Percentiles rank a stretch among this genome's conserved stretches.
Conservation (phyloP, 2,113 vertebrate species). For the Mustela nigripes region DNA sequence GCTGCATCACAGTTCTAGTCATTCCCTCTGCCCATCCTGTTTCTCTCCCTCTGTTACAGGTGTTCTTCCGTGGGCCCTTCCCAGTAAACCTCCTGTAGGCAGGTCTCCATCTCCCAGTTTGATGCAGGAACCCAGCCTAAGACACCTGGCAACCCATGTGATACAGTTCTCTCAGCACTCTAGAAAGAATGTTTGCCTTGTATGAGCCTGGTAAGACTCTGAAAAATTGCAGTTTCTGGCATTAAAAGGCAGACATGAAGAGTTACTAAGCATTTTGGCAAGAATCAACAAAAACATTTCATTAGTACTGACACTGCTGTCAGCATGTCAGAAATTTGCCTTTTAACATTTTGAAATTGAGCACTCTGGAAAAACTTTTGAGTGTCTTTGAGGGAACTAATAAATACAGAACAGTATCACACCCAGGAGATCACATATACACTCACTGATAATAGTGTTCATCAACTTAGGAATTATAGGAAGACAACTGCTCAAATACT, state of each 20-base stretch:
- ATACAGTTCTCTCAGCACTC: conserved; percentile 66
- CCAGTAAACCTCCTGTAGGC: background rate
- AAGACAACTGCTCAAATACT: conserved; percentile 30
- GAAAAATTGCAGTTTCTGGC: conserved; percentile 58
- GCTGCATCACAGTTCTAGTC: background rate
- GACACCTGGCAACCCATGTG: conserved; percentile 62
- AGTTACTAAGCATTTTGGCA: conserved; percentile 60
- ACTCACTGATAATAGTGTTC: conserved; percentile 20
- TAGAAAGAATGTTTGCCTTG: conserved; percentile 64
- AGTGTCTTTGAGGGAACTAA: conserved; percentile 58
- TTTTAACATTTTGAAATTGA: conserved; percentile 74
- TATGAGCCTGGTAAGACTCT: conserved; percentile 69
- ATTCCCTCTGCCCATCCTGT: background rate
- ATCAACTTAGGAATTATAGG: conserved; percentile 7
- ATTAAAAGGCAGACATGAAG: conserved; percentile 58
- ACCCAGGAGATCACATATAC: conserved; percentile 55
- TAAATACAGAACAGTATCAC: conserved; percentile 61
- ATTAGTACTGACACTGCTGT: conserved; percentile 72
- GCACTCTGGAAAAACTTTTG: conserved; percentile 53
- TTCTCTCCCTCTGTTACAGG: background rate
- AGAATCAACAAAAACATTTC: conserved; percentile 77
- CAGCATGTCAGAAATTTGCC: conserved; percentile 63
- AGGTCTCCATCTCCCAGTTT: background rate
- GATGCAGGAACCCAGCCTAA: background rate
- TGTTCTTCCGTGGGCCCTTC: background rate